These are phyloP conservation scores for Leptatherina wallacei DNA, from an alignment of 2,797 vertebrate species.

Conservation along the genomic window DNA sequence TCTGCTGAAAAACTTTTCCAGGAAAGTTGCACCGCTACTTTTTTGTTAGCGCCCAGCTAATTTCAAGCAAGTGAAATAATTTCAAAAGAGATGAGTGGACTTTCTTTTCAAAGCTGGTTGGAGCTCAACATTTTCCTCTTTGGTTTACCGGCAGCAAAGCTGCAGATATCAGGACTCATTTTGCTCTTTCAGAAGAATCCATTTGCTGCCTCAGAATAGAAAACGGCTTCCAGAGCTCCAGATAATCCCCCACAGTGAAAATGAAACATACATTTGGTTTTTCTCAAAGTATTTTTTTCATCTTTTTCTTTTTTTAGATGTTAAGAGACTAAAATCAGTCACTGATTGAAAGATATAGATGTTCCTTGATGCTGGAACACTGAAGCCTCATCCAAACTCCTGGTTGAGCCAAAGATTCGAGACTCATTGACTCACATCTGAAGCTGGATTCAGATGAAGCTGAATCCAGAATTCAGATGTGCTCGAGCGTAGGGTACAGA, in stretches of 20 bases:
- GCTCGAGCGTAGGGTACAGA: too few species aligned
- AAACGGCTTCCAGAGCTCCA: conserved; percentile 16
- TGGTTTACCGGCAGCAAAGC: background rate
- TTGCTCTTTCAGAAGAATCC: conserved; percentile 2
- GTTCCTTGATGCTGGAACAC: background rate
- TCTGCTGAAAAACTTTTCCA: background rate
- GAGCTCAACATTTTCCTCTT: background rate
- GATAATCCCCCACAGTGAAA: conserved; percentile 21
- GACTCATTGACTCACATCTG: background rate
- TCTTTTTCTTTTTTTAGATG: background rate
- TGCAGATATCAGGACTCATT: conserved; percentile 6
- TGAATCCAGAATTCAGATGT: too few species aligned
- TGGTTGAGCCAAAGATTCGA: too few species aligned
- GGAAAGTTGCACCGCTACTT: background rate
- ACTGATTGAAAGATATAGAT: background rate
- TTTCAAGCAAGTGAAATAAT: conserved; percentile 1
- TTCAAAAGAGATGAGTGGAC: background rate
- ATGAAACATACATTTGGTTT: conserved; percentile 17
- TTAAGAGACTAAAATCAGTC: conserved; percentile 13
- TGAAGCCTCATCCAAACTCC: background rate
- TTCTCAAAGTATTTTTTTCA: background rate
- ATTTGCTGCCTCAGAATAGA: conserved; percentile 12
- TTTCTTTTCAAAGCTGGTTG: conserved; percentile 10
- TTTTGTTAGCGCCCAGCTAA: background rate
- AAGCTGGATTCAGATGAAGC: too few species aligned